Base-by-base conservation (phyloP, 2,797 vertebrate species). In the Neosilurus mollespiculum region DNA sequence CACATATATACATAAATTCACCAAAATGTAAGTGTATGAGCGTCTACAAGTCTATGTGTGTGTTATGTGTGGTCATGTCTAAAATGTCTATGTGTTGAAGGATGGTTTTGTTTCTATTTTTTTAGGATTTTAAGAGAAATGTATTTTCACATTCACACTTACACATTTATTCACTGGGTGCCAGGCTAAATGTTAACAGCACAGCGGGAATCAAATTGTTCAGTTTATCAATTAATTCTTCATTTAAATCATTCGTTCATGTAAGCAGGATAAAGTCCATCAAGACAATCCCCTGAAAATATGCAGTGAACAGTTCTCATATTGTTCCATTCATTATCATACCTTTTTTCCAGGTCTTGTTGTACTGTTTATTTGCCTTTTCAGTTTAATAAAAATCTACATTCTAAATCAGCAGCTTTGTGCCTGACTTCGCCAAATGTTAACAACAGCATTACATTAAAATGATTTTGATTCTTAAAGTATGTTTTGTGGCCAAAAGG, bases 171-270 rank as follows among this genome's bases (percentile, higher is more conserved):
- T 62, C 53, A 20, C 43, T 80, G 64, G 59, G 58, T 51, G 62
- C 76, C 66, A 78, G 86, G 81, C 82, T 82, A 84, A 84, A 80
- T 53, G 70, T 62, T 79, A 85, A 69, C 71, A 20, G 1, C 1
- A 9, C 73, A 76, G 24, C 26, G 14, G 14, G 12, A 56, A 16
- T 56, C 51, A 26, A 59, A 37, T 18, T 59, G 0, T 58, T 43
- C 37, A 43, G 37, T 43, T 43, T 6, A 43, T 43, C 6, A 43
- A 43, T 43, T 43, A 43, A 2, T 43, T 43, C 37, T 43, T 43
- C 37, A 43, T 2, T 58, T 76, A 2, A 51, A 51, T 51, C 5
- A 51, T 71, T 67, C 15, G 24, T 54, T 72, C 49, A 72, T 30
- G 24, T 49, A 24, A 8, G n/a, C 0, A 16, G 37, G 24, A 64